Evolutionary conservation across 2,113 vertebrate species (phyloP).

Genomic region (Probosciger aterrimus): DNA sequence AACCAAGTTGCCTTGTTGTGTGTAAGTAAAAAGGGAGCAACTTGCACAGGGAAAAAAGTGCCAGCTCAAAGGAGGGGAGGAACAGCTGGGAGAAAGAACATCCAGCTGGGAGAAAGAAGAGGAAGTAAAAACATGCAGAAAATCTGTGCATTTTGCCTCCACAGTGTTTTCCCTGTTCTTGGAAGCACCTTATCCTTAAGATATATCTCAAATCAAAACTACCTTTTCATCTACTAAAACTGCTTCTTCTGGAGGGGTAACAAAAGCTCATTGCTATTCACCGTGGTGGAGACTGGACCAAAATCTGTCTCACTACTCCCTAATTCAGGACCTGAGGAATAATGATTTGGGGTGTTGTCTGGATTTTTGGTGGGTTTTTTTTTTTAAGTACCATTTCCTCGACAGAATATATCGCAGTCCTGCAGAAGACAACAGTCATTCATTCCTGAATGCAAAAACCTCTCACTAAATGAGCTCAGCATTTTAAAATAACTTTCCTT

Average conservation of each 20-base stretch:
- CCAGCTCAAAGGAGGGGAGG: not conserved
- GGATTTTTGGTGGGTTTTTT: not conserved
- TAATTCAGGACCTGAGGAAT: not conserved
- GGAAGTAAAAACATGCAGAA: not conserved
- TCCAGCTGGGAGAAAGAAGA: not conserved
- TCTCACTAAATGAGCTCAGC: not conserved
- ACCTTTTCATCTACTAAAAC: not conserved
- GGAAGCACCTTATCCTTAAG: not conserved
- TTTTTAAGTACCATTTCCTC: not conserved
- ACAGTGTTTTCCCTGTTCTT: not conserved
- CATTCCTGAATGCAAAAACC: not conserved
- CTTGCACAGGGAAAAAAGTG: not conserved
- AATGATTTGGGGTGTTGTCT: not conserved
- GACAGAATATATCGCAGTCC: not conserved
- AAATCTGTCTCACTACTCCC: not conserved
- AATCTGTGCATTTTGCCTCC: not conserved
- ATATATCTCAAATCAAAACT: not conserved
- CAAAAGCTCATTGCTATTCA: not conserved
- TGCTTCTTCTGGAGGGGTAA: not conserved
- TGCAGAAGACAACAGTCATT: not conserved
- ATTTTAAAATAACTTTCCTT: not conserved
- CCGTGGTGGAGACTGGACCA: not conserved
- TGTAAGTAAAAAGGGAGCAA: not conserved
- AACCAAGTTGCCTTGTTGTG: not conserved
- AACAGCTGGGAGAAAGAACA: not conserved